Percentiles rank a stretch among this genome's conserved stretches.
Conservation (phyloP, 92 coral and sea anemone species). For the Porites lobata region DNA sequence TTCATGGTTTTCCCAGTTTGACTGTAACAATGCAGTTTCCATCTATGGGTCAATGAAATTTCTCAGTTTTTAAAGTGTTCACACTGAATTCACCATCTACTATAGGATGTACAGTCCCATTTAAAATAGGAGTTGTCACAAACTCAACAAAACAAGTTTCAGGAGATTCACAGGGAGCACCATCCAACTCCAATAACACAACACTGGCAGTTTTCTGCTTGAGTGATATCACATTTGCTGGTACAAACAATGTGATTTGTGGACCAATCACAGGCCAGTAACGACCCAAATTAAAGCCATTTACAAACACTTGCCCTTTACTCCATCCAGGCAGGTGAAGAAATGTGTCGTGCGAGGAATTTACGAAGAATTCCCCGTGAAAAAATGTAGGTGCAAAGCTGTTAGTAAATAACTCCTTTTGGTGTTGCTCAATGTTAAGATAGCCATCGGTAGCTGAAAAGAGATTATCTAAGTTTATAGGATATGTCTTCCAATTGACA, state of each 20-base stretch:
- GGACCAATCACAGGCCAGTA: slow-evolving; percentile 99
- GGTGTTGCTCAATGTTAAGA: neutral
- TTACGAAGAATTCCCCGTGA: slow-evolving; percentile 75
- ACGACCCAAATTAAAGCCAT: slow-evolving; percentile 90
- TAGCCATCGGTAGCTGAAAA: slow-evolving; percentile 2
- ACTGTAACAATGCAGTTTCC: too few relatives aligned
- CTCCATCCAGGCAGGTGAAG: slow-evolving; percentile 88
- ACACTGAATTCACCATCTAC: too few relatives aligned
- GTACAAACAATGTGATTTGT: slow-evolving; percentile 88
- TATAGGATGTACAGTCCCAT: slow-evolving; percentile 78
- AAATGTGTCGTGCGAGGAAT: slow-evolving; percentile 72
- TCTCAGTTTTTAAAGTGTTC: too few relatives aligned
- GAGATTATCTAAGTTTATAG: slow-evolving; percentile 68
- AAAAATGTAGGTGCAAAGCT: slow-evolving; percentile 82
- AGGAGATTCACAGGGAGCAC: slow-evolving; percentile 87
- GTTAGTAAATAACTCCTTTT: slow-evolving; percentile 4
- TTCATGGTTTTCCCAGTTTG: too few relatives aligned
- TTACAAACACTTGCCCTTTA: slow-evolving; percentile 92
- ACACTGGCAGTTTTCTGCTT: slow-evolving; percentile 69
- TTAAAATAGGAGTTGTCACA: slow-evolving; percentile 80
- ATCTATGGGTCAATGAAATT: too few relatives aligned
- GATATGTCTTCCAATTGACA: slow-evolving; percentile 88
- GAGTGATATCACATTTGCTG: slow-evolving; percentile 85
- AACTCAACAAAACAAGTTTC: slow-evolving; percentile 83
- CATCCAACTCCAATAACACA: slow-evolving; percentile 85